phyloP scores from a whole-genome alignment of 37 sponge, comb jelly and placozoan genomes.

The Axinella damicornis region DNA sequence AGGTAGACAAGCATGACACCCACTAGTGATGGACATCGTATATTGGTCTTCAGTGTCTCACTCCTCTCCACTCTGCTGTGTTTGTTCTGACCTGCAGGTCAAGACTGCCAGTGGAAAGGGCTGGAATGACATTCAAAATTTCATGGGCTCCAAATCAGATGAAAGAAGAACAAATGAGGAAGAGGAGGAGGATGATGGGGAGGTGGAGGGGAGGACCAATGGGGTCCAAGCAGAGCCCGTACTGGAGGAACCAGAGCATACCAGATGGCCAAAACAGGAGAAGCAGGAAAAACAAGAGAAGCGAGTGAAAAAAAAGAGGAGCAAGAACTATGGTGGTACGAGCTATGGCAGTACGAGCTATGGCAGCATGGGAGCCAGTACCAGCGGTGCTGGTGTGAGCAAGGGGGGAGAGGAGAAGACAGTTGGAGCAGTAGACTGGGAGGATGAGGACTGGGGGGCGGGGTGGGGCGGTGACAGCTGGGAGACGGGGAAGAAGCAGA shows the following conservation, averaged over 20 bases:
- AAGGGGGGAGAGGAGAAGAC: not conserved
- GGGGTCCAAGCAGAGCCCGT: not conserved
- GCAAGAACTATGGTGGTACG: not conserved
- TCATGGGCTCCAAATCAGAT: conserved; percentile 6
- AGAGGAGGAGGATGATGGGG: not conserved
- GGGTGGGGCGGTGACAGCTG: conserved; percentile 16
- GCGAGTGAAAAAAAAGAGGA: not conserved
- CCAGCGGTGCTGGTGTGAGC: not conserved
- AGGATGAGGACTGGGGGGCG: conserved; percentile 23
- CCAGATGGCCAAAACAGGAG: not conserved
- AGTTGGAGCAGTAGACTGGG: not conserved
- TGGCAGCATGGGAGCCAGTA: conserved; percentile 19
- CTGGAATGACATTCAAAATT: conserved; percentile 29
- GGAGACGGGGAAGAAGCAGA: not conserved
- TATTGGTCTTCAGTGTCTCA: not conserved
- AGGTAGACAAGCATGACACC: too few species aligned
- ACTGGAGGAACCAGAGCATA: not conserved
- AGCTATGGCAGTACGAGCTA: conserved; percentile 34
- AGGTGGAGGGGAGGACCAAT: not conserved
- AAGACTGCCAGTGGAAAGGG: conserved; percentile 40
- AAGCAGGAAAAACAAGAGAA: not conserved
- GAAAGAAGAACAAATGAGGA: not conserved
- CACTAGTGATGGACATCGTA: not conserved
- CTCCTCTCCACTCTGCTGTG: not conserved
- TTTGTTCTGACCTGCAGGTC: conserved; percentile 27